Conservation (phyloP, 1,140 invertebrate species). For the Brachionus angularis region DNA sequence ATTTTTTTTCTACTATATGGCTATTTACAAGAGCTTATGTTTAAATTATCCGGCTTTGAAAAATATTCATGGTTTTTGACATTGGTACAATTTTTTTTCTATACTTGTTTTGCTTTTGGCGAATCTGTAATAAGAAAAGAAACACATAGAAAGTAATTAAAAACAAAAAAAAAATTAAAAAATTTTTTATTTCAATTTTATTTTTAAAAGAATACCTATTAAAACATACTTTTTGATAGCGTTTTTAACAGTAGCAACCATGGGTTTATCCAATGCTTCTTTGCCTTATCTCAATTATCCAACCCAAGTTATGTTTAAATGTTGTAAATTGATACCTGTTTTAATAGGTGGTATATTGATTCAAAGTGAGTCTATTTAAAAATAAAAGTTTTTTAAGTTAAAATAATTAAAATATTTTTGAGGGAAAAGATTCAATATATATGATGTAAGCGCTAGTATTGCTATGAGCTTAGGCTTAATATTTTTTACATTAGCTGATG, state of each 20-base stretch:
- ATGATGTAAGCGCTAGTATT: slow-evolving; percentile 77
- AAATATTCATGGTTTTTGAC: slow-evolving; percentile 88
- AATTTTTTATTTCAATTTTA: not conserved
- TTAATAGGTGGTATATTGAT: slow-evolving; percentile 85
- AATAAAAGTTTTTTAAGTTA: no score
- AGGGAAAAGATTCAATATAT: slow-evolving; percentile 72
- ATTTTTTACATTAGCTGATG: slow-evolving; percentile 86
- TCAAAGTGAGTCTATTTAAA: slow-evolving; percentile 64
- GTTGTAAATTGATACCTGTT: slow-evolving; percentile 91
- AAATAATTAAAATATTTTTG: slow-evolving; percentile 45
- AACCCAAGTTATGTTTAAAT: slow-evolving; percentile 62
- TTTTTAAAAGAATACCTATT: not conserved
- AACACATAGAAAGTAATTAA: slow-evolving; percentile 66
- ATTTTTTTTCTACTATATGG: slow-evolving; percentile 18
- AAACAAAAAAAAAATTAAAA: slow-evolving; percentile 39
- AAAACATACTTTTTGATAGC: slow-evolving; percentile 9
- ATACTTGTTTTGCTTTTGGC: slow-evolving; percentile 72
- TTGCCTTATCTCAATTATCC: slow-evolving; percentile 93
- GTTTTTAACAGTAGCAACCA: slow-evolving; percentile 62
- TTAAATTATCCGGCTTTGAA: slow-evolving; percentile 78
- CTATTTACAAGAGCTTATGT: slow-evolving; percentile 73
- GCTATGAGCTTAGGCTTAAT: slow-evolving; percentile 85
- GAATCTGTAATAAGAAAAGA: slow-evolving; percentile 68
- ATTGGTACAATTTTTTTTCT: slow-evolving; percentile 81
- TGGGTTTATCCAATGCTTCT: slow-evolving; percentile 90